A percentile compares a stretch with the other conserved stretches of the same genome.
These are phyloP conservation scores for Tachina fera DNA, from an alignment of 2,888 invertebrate species.

Conservation along the genomic window DNA sequence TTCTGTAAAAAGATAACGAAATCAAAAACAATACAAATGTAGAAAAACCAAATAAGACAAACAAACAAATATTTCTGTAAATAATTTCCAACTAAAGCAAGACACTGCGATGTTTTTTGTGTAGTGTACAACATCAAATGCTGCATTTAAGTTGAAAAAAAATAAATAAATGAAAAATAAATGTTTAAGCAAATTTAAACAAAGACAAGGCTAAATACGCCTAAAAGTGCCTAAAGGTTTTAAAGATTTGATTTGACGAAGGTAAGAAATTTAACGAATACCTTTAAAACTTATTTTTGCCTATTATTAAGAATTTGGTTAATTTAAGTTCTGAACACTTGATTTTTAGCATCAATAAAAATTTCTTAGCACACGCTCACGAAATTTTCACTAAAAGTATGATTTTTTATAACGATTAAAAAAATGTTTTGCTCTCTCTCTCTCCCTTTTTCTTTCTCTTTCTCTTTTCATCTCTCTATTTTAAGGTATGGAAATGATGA, in stretches of 20 bases:
- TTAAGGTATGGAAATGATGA: conserved; percentile 86
- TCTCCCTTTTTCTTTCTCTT: background rate
- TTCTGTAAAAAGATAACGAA: conserved; percentile 80
- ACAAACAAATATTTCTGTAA: conserved; percentile 50
- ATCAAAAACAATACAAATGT: conserved; percentile 47
- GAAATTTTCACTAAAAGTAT: conserved; percentile 32
- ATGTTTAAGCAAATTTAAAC: conserved; percentile 72
- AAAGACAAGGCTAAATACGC: conserved; percentile 71
- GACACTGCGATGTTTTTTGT: conserved; percentile 61
- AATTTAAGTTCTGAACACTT: conserved; percentile 37
- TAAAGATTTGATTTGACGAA: conserved; percentile 71
- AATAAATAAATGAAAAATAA: conserved; percentile 4
- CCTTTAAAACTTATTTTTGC: background rate
- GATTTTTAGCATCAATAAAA: conserved; percentile 35
- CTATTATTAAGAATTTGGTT: conserved; percentile 38
- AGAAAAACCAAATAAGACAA: background rate
- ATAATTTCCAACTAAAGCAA: conserved; percentile 55
- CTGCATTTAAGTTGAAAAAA: conserved; percentile 14
- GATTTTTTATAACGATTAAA: background rate
- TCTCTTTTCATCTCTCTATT: conserved; percentile 39
- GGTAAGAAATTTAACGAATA: conserved; percentile 74
- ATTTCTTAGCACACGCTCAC: conserved; percentile 72
- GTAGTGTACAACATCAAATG: conserved; percentile 43
- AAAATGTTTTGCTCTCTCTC: background rate
- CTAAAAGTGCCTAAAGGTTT: conserved; percentile 73